Evolutionary conservation across 1,140 invertebrate species (phyloP), one percentile per base, ranked within the genome.

Genomic region (Pogonomyrmex californicus): DNA sequence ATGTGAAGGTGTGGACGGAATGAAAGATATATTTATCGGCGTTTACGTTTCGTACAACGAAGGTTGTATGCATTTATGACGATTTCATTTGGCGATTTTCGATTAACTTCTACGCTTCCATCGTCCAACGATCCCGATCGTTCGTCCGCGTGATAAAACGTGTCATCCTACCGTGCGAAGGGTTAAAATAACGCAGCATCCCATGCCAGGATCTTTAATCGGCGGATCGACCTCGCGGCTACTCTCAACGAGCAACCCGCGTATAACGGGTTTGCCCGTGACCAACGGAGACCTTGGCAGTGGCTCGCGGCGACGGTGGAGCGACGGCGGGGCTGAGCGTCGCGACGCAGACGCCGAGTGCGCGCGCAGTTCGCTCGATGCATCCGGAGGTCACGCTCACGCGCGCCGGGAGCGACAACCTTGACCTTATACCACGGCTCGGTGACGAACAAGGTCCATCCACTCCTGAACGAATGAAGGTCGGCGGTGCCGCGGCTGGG

Each of bases 361-460:
- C 94, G 93, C 93, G 91, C 93, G 94, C 94, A 93, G 88, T 90
- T 91, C 93, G 90, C 91, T 93, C 92, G 92, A 93, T 92, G 91
- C 91, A 87, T 86, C 86, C 86, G 88, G 88, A 88, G 88, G 90
- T 87, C 87, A 86, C 76, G 75, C 54, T 49, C 75, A 44, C 68
- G 51, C 87, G 78, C 89, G 89, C 82, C 86, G 66, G 62, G 78
- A 71, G 66, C 86, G 68, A 54, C 54, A 87, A 88, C 92, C 91
- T 92, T 91, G 91, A 92, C 91, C 91, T 92, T 92, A 92, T 75
- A 91, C 83, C 85, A 79, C 82, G 36, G 75, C 77, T 77, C 83
- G 89, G 36, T 85, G 87, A 87, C 87, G 83, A 90, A 87, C 90
- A 82, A 90, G 89, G 90, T 90, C 87, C 87, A 90, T 91, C 89